Evolutionary conservation across 2,797 vertebrate genomes (phyloP), one percentile per base, ranked within the genome.

Genomic region (Hipposideros larvatus): DNA sequence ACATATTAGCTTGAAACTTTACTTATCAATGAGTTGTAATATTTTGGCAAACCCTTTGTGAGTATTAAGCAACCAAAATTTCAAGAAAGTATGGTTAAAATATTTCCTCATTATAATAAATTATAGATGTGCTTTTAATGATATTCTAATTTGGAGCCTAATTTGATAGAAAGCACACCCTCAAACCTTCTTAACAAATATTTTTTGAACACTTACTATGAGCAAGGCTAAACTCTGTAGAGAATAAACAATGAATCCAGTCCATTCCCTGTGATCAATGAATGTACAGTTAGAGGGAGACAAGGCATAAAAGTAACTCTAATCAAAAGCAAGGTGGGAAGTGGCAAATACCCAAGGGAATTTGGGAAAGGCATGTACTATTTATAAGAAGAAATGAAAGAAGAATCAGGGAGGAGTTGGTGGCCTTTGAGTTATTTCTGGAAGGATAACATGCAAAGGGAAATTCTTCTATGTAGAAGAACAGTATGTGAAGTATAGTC

Each of bases 1-100:
- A 86, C 90, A 88, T 91, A 87, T 85, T 82, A 61, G 21, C 43
- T 57, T 94, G 57, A 83, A 96, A 34, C 7, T 86, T 94, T 90
- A 86, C 18, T 68, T 92, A 43, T 57, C 57, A 82, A 70, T 53
- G 22, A 95, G 10, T 59, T 89, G 48, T 8, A 71, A 19, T 74
- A 48, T 57, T 93, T 88, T 84, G 83, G 43, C 24, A 70, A 87
- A 75, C 51, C 5, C 46, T 82, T 83, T 87, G 13, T 82, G 55
- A 59, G 31, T 80, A 77, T 89, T 94, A 90, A 41, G 59, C 9
- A 86, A 86, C 28, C 6, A 11, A 55, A 92, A 83, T 82, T 79
- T 94, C 43, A 75, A 74, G 43, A 90, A 87, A 74, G 2, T 75
- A 11, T 78, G n/a, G 31, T 78, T 74, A 85, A 92, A 77, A 19